These are phyloP conservation scores for Xestia rhomboidea DNA, from an alignment of 2,888 invertebrate species.

Conservation along the genomic window DNA sequence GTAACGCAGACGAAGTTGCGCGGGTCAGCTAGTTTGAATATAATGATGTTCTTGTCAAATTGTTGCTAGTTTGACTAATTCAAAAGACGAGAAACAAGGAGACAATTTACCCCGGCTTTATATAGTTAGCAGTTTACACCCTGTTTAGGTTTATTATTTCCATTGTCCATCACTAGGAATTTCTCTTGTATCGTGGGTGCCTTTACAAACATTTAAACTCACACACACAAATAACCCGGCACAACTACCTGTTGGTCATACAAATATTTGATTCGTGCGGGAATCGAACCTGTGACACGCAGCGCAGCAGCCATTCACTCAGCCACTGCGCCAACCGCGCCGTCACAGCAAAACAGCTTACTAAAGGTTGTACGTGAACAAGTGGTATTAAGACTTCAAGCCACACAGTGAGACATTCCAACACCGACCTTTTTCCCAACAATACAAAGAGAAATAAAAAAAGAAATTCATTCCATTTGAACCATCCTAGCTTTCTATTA, in stretches of 20 bases:
- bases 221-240: not conserved
- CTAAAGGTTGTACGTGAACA: not conserved
- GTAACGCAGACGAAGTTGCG: too few species aligned
- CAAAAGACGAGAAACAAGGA: not conserved
- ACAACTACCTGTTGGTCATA: not conserved
- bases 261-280: not conserved
- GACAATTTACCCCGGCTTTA: not conserved
- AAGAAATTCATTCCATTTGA: conserved; percentile 29
- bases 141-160: too few species aligned
- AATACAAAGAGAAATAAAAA: conserved; percentile 7
- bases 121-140: too few species aligned
- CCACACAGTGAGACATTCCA: not conserved
- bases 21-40: too few species aligned
- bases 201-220: not conserved
- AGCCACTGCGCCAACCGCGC: not conserved
- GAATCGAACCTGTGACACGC: too few species aligned
- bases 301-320: too few species aligned
- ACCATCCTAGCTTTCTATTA: conserved; percentile 54
- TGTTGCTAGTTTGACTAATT: not conserved
- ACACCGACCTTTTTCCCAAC: not conserved
- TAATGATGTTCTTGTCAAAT: not conserved
- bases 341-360: not conserved
- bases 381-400: not conserved
- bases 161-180: too few species aligned
- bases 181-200: not conserved